Conservation (phyloP, 2,797 vertebrate species). For the Microhierax caerulescens region DNA sequence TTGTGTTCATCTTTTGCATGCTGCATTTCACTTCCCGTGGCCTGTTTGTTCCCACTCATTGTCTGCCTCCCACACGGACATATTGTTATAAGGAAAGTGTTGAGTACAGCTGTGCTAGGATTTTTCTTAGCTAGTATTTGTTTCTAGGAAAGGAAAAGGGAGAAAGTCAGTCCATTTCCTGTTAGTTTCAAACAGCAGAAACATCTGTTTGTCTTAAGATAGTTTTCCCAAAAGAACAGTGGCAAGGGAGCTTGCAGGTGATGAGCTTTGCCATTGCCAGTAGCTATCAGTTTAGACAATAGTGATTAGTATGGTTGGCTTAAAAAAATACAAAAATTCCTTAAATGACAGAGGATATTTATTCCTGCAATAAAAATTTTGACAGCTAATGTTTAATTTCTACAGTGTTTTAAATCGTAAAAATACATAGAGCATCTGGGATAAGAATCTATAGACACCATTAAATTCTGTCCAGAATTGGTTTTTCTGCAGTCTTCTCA, state of each 20-base stretch:
- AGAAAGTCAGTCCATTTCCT: conserved; percentile 72
- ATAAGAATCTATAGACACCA: not conserved
- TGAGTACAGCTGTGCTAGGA: conserved; percentile 63
- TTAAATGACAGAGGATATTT: not conserved
- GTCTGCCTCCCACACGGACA: conserved; percentile 49
- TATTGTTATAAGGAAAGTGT: conserved; percentile 48
- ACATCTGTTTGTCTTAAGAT: conserved; percentile 68
- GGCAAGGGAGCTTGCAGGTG: conserved; percentile 72
- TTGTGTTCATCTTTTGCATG: not conserved
- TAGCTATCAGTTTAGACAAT: conserved; percentile 67
- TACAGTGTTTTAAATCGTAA: not conserved
- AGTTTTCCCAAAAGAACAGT: conserved; percentile 61
- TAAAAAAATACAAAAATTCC: not conserved
- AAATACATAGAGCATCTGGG: not conserved
- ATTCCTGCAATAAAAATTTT: conserved; percentile 3
- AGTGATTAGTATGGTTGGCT: conserved; percentile 19
- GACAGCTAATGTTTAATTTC: conserved; percentile 16
- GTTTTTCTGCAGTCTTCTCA: not conserved
- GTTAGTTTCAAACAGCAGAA: conserved; percentile 69
- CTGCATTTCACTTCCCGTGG: conserved; percentile 43
- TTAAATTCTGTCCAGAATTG: not conserved
- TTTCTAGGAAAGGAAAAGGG: conserved; percentile 70
- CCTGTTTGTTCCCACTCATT: conserved; percentile 48
- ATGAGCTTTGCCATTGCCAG: conserved; percentile 69
- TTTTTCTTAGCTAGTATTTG: conserved; percentile 62